Evolutionary conservation across 2,797 vertebrate genomes (phyloP).

Genomic region (Champsocephalus esox): DNA sequence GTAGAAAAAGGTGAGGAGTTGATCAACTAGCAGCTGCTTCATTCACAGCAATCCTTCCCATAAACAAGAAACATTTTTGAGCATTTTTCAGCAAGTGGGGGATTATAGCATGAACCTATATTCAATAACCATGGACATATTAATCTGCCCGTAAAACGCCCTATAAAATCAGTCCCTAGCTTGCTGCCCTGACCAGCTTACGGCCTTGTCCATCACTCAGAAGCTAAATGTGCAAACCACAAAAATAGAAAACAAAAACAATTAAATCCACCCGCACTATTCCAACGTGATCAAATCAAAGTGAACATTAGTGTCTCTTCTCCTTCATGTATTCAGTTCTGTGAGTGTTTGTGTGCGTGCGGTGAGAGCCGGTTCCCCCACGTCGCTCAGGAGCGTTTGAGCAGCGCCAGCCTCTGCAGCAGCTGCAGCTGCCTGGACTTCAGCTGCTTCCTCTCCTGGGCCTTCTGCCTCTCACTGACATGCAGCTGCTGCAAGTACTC

Average conservation of each 20-base stretch:
- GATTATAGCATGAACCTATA: conserved; percentile 48
- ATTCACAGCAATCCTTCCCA: conserved; percentile 29
- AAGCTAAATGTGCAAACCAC: conserved; percentile 86
- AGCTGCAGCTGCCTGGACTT: conserved; percentile 89
- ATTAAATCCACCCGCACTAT: conserved; percentile 63
- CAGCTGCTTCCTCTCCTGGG: conserved; percentile 91
- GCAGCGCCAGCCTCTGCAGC: conserved; percentile 89
- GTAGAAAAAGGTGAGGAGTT: conserved; percentile 52
- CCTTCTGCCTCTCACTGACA: conserved; percentile 86
- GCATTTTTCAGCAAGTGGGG: conserved; percentile 37
- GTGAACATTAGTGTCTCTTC: conserved; percentile 74
- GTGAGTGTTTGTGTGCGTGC: conserved; percentile 34
- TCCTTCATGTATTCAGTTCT: conserved; percentile 61
- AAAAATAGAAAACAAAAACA: conserved; percentile 53
- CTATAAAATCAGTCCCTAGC: conserved; percentile 46
- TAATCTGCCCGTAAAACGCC: conserved; percentile 43
- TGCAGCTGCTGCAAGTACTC: conserved; percentile 91
- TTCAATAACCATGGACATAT: conserved; percentile 44
- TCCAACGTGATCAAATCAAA: conserved; percentile 72
- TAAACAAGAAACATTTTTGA: conserved; percentile 33
- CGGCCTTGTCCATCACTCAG: conserved; percentile 69
- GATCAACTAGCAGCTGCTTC: conserved; percentile 40
- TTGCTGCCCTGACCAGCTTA: conserved; percentile 58
- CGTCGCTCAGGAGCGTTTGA: conserved; percentile 85
- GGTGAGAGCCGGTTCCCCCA: conserved; percentile 1